Percentiles rank a stretch among this genome's conserved stretches.
phyloP scores from a whole-genome alignment of 2,888 invertebrate genomes.

The Oligia latruncula region DNA sequence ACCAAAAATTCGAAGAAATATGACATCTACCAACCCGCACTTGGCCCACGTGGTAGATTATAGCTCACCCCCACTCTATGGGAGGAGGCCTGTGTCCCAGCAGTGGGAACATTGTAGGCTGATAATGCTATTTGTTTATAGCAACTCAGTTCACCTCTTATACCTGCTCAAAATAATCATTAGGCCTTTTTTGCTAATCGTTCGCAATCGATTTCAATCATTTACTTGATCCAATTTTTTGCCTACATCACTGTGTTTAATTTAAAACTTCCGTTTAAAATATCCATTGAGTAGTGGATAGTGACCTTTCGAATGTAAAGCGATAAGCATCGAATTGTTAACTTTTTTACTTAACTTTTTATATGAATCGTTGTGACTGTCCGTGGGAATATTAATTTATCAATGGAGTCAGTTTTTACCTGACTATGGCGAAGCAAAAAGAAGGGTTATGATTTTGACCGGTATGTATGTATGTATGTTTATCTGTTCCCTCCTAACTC shows the following conservation, averaged over 20 bases:
- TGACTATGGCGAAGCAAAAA: no score
- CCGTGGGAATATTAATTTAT: conserved; percentile 31
- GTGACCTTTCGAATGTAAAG: conserved; percentile 2
- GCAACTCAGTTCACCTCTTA: background rate
- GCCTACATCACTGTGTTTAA: background rate
- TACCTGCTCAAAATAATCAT: background rate
- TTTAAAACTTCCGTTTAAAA: conserved; percentile 40
- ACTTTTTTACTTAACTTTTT: conserved; percentile 62
- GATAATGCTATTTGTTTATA: background rate
- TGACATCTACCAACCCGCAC: no score
- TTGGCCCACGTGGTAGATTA: no score
- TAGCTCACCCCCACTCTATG: background rate
- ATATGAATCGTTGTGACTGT: conserved; percentile 47
- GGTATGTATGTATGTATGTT: no score
- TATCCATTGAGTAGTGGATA: conserved; percentile 25
- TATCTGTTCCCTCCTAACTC: no score
- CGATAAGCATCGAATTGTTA: conserved; percentile 31
- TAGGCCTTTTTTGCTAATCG: background rate
- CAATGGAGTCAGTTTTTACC: background rate
- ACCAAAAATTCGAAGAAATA: background rate
- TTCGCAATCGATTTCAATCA: conserved; percentile 12
- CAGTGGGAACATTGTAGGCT: background rate
- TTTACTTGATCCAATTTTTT: conserved; percentile 29
- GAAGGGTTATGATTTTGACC: no score
- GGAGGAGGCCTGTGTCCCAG: background rate